Base-by-base conservation (phyloP, 1,140 invertebrate genomes). In the Drosophila sturtevanti region DNA sequence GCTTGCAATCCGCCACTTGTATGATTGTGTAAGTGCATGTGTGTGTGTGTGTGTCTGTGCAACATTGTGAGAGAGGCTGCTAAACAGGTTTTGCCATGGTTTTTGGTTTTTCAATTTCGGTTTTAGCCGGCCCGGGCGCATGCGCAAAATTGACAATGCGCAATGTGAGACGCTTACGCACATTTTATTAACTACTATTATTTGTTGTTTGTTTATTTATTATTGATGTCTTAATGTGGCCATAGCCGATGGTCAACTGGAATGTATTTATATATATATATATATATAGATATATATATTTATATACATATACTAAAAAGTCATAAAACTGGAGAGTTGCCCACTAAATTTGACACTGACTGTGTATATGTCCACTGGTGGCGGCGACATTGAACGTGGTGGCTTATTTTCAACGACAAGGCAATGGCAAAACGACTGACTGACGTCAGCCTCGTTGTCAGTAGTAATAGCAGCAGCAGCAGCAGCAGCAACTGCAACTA, bases 151-250 rank as follows among this genome's bases (percentile, higher is more conserved):
- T 68, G 21, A 63, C 41, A 84, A 68, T 62, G 56, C 65, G 63
- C 62, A 59, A 34, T 44, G 48, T 21, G 41, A 62, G 63, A 59
- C 37, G 61, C 24, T 48, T 34, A 64, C 61, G 51, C 44, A 62
- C 73, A 66, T 58, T 58, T 65, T 52, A 66, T 44, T 52, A 55
- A 55, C 55, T 56, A 52, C 22, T 68, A 72, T 65, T 68, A 77
- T 80, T 21, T n/a, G 48, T 62, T 63, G 18, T 38, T 64, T 58
- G 14, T 59, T 44, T 65, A 65, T 38, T 74, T 79, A 70, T 82
- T 87, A 79, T 72, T 87, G 79, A 87, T 87, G 76, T 81, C 82
- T 87, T 82, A 74, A 87, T 87, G 79, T 75, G 72, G 84, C 77
- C 69, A 63, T 68, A 67, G 69, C 56, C 69, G 84, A 89, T 74